phyloP scores from a whole-genome alignment of 1,140 invertebrate species.

The Heliconius hewitsoni region DNA sequence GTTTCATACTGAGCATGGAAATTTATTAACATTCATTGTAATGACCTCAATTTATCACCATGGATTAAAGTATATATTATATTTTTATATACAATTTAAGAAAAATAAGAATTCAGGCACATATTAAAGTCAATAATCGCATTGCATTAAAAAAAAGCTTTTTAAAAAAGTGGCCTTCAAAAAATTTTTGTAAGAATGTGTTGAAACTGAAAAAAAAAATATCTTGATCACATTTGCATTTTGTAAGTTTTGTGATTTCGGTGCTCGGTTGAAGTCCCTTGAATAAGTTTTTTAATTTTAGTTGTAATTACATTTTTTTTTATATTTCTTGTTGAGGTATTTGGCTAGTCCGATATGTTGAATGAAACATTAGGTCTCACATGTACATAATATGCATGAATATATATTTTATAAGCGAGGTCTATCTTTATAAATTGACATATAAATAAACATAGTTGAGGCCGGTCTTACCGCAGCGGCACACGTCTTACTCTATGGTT shows the following conservation, averaged over 20 bases:
- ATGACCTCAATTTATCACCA: slow-evolving; percentile 22
- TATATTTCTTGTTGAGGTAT: slow-evolving; percentile 46
- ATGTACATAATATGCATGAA: slow-evolving; percentile 6
- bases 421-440: neutral
- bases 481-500: too few relatives aligned
- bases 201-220: neutral
- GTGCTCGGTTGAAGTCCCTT: slow-evolving; percentile 54
- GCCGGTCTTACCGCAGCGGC: too few relatives aligned
- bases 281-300: slow-evolving; percentile 43
- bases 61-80: slow-evolving; percentile 15
- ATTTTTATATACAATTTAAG: neutral
- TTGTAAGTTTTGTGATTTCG: slow-evolving; percentile 46
- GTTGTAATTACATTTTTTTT: slow-evolving; percentile 42
- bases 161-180: neutral
- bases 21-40: slow-evolving; percentile 42
- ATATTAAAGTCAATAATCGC: neutral
- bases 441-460: neutral
- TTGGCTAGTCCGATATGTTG: slow-evolving; percentile 63
- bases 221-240: neutral
- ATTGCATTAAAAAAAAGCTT: neutral
- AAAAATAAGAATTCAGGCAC: neutral
- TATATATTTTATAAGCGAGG: neutral
- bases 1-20: slow-evolving; percentile 54
- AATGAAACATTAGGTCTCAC: neutral
- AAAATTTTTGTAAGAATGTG: neutral